Base-by-base conservation (phyloP, 1,140 invertebrate species). In the Drosophila santomea region DNA sequence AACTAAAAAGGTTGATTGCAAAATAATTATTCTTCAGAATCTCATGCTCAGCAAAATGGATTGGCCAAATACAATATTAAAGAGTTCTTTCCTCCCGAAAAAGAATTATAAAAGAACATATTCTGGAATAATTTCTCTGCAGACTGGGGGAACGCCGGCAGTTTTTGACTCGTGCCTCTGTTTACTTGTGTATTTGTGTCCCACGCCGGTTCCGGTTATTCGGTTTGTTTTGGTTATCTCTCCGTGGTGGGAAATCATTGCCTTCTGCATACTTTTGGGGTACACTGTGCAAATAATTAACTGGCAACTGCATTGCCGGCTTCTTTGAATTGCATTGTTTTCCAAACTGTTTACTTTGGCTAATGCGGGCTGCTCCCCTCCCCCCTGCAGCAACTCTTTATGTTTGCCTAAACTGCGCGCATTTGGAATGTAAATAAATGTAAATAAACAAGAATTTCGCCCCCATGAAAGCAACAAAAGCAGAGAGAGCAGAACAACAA, bases 401-500 rank as follows among this genome's bases (percentile, higher is more conserved):
- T 82, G 73, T 82, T 82, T 82, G 60, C 69, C 41, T 73, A 78
- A 82, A 86, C 74, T 86, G 82, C 57, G 75, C 74, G 84, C 81
- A 82, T 82, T 83, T 79, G 72, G 68, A 74, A 74, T 85, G 81
- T 85, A 77, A 84, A 84, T 84, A 84, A 86, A 81, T 86, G 64
- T 86, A 86, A 86, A 86, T 86, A 86, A 86, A 86, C 82, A 85
- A 80, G 81, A 84, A 84, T 74, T 35, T 67, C 78, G 81, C 81
- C 77, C 73, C 78, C 77, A 80, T 84, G 60, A 63, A 41, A 11
- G 39, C 57, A 74, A 51, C 56, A 75, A 59, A 44, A 48, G 68
- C 60, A 55, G 63, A 45, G 38, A 54, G 47, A 50, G 68, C 72
- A 56, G 14, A 69, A 71, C 45, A 59, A 50, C 38, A 58, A 36